Conservation (phyloP, 2,797 vertebrate genomes). For the Ctenochaetus hawaiiensis region DNA sequence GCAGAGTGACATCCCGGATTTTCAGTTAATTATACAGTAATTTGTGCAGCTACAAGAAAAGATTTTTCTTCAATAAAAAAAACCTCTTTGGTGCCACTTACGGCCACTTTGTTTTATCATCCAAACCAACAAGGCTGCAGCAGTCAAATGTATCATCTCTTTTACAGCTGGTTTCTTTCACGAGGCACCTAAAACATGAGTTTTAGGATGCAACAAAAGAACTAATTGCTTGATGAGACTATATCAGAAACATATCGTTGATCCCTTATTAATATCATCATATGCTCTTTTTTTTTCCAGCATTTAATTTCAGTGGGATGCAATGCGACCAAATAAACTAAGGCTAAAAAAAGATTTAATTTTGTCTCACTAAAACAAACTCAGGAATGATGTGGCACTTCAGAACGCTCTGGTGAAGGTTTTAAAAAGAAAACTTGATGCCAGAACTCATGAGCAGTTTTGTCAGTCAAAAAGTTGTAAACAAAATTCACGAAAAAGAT, state of each 20-base stretch:
- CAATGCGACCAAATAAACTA: background rate
- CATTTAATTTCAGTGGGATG: background rate
- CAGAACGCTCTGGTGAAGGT: background rate
- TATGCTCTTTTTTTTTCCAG: slow-evolving; percentile 14
- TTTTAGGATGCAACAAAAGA: slow-evolving; percentile 1
- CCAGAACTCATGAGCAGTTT: slow-evolving; percentile 10
- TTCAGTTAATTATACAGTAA: background rate
- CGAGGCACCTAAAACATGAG: background rate
- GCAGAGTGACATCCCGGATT: background rate
- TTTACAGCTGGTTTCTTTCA: slow-evolving; percentile 9
- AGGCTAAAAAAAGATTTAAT: background rate
- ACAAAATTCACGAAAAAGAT: slow-evolving; percentile 12
- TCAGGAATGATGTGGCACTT: slow-evolving; percentile 1
- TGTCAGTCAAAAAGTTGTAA: slow-evolving; percentile 5
- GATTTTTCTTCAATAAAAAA: background rate
- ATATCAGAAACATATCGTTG: slow-evolving; percentile 6
- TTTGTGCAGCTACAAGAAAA: slow-evolving; percentile 6
- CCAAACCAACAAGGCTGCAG: slow-evolving; percentile 3
- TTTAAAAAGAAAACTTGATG: slow-evolving; percentile 1
- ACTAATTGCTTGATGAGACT: background rate
- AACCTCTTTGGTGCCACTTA: slow-evolving; percentile 12
- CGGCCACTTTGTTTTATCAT: slow-evolving; percentile 20
- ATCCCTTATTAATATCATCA: slow-evolving; percentile 6
- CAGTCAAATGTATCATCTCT: slow-evolving; percentile 12
- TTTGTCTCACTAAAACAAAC: slow-evolving; percentile 19